Percentiles rank a stretch among this genome's conserved stretches.
phyloP scores from a whole-genome alignment of 2,888 invertebrate genomes.

The Mimas tiliae region DNA sequence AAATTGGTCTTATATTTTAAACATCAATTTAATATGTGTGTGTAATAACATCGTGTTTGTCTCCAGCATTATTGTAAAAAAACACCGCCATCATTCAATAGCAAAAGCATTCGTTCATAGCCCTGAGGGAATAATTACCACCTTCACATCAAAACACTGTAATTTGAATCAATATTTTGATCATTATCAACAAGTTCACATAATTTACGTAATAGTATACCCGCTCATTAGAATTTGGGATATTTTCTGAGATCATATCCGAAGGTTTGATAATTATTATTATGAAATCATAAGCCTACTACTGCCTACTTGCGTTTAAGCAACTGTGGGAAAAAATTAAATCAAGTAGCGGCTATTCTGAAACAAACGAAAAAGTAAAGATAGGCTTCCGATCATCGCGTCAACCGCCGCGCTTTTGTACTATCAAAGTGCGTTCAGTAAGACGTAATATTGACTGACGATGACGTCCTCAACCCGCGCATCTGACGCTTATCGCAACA shows the following conservation, averaged over 20 bases:
- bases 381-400: too few relatives aligned
- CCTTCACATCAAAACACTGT: constrained; percentile 43
- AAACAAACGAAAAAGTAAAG: neutral
- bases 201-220: constrained; percentile 22
- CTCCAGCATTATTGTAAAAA: neutral
- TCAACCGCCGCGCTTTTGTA: too few relatives aligned
- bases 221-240: constrained; percentile 28
- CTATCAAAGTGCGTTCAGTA: too few relatives aligned
- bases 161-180: constrained; percentile 52
- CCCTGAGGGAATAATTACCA: constrained; percentile 42
- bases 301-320: neutral
- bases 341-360: neutral
- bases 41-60: neutral
- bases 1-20: too few relatives aligned
- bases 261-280: neutral
- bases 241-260: neutral
- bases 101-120: constrained; percentile 35
- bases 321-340: neutral
- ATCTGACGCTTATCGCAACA: too few relatives aligned
- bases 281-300: neutral
- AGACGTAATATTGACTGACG: too few relatives aligned
- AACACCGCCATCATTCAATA: constrained; percentile 11
- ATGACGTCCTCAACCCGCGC: too few relatives aligned
- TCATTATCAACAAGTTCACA: constrained; percentile 41
- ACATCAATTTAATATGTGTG: too few relatives aligned